Evolutionary conservation across 2,888 invertebrate genomes (phyloP).

Genomic region (Heliconius ismenius): DNA sequence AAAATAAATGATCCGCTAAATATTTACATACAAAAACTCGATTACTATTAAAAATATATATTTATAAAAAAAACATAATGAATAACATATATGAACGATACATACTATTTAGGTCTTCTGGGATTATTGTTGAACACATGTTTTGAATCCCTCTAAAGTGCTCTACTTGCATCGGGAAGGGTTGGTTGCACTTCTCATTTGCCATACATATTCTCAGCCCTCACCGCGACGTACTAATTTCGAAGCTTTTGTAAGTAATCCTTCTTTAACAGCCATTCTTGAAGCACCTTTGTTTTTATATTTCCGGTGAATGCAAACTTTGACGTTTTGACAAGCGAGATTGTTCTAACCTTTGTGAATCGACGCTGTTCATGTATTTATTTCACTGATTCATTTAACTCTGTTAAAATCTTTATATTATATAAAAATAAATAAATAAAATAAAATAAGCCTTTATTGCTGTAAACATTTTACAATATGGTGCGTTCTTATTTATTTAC

Average conservation of each 20-base stretch:
- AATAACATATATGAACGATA: neutral
- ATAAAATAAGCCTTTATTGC: no score
- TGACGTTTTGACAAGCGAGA: slow-evolving; percentile 60
- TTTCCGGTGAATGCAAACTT: slow-evolving; percentile 64
- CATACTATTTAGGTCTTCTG: slow-evolving; percentile 59
- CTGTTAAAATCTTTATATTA: slow-evolving; percentile 56
- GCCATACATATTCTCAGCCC: slow-evolving; percentile 69
- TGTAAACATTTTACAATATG: no score
- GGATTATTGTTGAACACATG: slow-evolving; percentile 73
- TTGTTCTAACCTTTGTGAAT: slow-evolving; percentile 49
- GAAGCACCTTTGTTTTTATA: slow-evolving; percentile 66
- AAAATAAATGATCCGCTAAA: no score
- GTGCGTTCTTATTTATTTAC: no score
- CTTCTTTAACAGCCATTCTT: slow-evolving; percentile 59
- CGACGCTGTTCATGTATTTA: neutral
- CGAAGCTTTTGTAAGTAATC: slow-evolving; percentile 67
- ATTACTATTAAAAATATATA: no score
- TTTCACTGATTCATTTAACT: slow-evolving; percentile 53
- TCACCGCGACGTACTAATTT: slow-evolving; percentile 55
- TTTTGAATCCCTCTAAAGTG: slow-evolving; percentile 72
- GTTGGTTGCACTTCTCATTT: slow-evolving; percentile 67
- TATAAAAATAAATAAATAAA: no score
- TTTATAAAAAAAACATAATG: neutral
- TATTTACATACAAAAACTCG: no score
- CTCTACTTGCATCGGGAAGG: slow-evolving; percentile 75